Evolutionary conservation across 2,113 vertebrate genomes (phyloP).

Genomic region (Eurystomus gularis): DNA sequence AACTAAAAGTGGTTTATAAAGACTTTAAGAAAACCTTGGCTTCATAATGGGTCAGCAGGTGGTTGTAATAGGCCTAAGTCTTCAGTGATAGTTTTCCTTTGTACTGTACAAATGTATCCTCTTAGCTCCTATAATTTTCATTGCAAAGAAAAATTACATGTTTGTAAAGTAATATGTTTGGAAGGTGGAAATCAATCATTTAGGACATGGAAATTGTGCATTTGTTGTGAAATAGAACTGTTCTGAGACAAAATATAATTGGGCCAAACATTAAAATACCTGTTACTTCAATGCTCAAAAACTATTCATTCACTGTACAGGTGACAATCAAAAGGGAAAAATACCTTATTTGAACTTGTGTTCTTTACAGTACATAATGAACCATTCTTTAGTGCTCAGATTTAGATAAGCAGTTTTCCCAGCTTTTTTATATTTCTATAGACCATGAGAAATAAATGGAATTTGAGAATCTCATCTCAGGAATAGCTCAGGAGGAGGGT

Average conservation of each 20-base stretch:
- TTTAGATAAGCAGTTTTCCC: neutral
- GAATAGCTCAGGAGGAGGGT: neutral
- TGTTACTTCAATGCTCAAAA: neutral
- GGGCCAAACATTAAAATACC: neutral
- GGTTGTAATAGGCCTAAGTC: neutral
- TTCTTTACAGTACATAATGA: neutral
- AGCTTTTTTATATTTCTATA: neutral
- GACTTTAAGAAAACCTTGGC: neutral
- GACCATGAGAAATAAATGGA: conserved; percentile 16
- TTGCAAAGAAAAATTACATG: neutral
- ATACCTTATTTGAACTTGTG: neutral
- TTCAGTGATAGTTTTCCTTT: neutral
- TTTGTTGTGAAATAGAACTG: neutral
- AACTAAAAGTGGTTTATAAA: neutral
- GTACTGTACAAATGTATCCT: neutral
- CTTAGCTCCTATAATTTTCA: neutral
- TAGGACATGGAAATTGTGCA: neutral
- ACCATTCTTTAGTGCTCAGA: neutral
- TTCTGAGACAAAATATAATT: neutral
- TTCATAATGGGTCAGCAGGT: neutral
- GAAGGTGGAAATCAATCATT: neutral
- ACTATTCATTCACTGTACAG: neutral
- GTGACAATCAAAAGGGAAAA: neutral
- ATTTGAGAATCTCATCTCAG: neutral
- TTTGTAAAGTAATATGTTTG: neutral